Percentiles rank a stretch among this genome's conserved stretches.
Conservation (phyloP, 2,113 vertebrate species). For the Lucifuga dentata region DNA sequence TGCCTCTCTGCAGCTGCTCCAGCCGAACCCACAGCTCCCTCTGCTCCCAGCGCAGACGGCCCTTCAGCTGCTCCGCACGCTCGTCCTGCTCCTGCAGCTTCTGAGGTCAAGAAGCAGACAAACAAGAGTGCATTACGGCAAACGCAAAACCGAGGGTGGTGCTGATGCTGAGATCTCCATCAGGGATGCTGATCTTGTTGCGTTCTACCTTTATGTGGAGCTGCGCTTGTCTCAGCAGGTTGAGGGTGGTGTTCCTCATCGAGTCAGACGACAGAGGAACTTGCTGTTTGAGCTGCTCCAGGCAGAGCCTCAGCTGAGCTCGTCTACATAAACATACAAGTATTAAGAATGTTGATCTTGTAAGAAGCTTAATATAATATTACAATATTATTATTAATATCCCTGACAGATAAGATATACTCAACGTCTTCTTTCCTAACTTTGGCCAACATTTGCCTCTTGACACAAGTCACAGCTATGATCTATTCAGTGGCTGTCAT, state of each 20-base stretch:
- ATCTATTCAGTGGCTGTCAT: no score
- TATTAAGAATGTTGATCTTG: not conserved
- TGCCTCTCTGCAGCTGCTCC: constrained; percentile 82
- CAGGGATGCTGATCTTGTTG: not conserved
- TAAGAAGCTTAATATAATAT: no score
- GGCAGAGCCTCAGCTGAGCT: constrained; percentile 89
- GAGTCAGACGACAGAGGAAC: constrained; percentile 87
- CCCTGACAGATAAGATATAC: no score
- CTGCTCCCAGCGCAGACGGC: constrained; percentile 86
- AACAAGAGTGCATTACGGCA: not conserved
- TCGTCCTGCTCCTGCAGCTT: constrained; percentile 92
- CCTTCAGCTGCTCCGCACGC: constrained; percentile 85
- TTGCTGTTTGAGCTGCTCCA: constrained; percentile 94
- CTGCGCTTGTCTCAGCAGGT: constrained; percentile 89
- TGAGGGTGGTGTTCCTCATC: constrained; percentile 89
- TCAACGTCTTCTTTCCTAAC: no score
- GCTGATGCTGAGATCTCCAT: no score
- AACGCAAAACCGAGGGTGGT: not conserved
- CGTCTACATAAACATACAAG: constrained; percentile 78
- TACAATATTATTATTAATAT: no score
- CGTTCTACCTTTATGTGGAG: constrained; percentile 90
- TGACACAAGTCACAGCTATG: no score
- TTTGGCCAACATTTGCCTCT: no score
- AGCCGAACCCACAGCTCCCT: constrained; percentile 84
- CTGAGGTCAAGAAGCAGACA: constrained; percentile 67